Evolutionary conservation across 2,113 vertebrate genomes (phyloP), one percentile per base, ranked within the genome.

Genomic region (Motacilla alba): DNA sequence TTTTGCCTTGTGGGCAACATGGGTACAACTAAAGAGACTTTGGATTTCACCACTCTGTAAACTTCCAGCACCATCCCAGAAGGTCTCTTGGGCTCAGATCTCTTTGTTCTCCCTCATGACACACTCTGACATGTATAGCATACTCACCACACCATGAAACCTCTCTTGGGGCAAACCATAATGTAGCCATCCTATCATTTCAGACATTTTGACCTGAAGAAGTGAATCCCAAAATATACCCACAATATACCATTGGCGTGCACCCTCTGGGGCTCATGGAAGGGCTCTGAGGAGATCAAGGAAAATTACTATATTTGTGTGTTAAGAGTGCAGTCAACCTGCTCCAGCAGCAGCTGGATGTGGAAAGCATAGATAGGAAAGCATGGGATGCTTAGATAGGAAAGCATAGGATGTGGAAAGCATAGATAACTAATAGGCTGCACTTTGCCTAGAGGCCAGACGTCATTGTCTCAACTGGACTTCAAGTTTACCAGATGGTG

Each of bases 101-200:
- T 86, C 50, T 66, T 63, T 81, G 15, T 28, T 74, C 13, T 77
- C n/a, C 22, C 20, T 41, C 59, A 26, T n/a, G 69, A 53, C 16
- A 21, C 9, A 20, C 16, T 53, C 53, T 91, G 77, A 18, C 26
- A 13, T 0, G 0, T 2, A 14, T 19, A 44, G 26, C 1, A 1
- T 13, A 33, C 31, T 13, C 15, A 30, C 18, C 28, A 17, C 7
- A 7, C 33, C 30, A 5, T 37, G 18, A 91, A 90, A 56, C 13
- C 44, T 64, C 13, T 86, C 18, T 47, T 59, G 5, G n/a, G 31
- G 6, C 8, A 62, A 74, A 49, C 8, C 31, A 20, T 20, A 49
- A 58, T 16, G 24, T 19, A 79, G 8, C 31, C 11, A 6, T 62
- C 16, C 24, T 30, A 15, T 35, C 1, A 31, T 56, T 87, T 70